phyloP scores from a whole-genome alignment of 2,113 vertebrate species.

The Centropristis striata region DNA sequence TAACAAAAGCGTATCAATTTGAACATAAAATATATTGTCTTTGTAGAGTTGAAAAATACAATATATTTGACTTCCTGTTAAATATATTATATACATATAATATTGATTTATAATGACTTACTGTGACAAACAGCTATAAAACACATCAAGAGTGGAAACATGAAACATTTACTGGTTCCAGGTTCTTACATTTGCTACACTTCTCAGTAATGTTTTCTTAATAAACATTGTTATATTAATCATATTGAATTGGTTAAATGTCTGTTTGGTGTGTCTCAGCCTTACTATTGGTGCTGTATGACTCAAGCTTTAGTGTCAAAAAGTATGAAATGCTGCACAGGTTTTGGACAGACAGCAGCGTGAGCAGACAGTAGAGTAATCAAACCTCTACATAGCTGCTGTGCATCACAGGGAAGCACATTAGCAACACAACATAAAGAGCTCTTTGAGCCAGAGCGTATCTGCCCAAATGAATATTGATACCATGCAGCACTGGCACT shows the following conservation, averaged over 20 bases:
- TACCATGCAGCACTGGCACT: slow-evolving; percentile 50
- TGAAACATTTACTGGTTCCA: not conserved
- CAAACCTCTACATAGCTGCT: slow-evolving; percentile 9
- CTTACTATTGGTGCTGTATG: not conserved
- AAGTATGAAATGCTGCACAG: not conserved
- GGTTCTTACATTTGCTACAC: no score
- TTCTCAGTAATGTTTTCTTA: not conserved
- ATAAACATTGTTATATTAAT: no score
- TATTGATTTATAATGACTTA: not conserved
- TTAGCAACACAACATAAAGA: slow-evolving; percentile 52
- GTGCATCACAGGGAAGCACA: slow-evolving; percentile 37
- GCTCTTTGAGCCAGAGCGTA: slow-evolving; percentile 30
- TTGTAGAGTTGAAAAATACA: not conserved
- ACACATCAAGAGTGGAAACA: not conserved
- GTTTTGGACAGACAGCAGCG: slow-evolving; percentile 17
- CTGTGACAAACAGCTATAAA: not conserved
- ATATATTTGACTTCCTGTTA: no score
- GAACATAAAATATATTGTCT: no score
- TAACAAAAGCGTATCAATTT: no score
- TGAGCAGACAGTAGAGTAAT: slow-evolving; percentile 9
- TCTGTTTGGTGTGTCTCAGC: not conserved
- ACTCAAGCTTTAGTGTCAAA: not conserved
- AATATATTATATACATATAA: no score
- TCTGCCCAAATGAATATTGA: slow-evolving; percentile 73
- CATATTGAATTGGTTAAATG: not conserved